Percentiles rank a stretch among this genome's conserved stretches.
Conservation (phyloP, 2,113 vertebrate genomes). For the Saguinus midas region DNA sequence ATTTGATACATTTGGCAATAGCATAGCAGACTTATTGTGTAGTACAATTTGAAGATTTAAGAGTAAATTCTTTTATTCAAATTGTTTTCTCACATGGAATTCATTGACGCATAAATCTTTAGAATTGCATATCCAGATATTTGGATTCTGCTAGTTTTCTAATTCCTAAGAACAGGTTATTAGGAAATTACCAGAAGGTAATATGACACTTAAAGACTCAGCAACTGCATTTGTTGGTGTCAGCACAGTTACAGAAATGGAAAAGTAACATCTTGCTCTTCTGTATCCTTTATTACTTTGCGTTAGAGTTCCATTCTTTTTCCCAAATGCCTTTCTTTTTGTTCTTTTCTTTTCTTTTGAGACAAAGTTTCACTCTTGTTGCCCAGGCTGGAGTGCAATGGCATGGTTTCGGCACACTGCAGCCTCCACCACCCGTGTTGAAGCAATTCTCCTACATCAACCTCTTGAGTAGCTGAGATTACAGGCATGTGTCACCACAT, state of each 20-base stretch:
- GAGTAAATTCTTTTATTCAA: background rate
- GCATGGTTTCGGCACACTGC: too few relatives aligned
- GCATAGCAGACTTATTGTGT: background rate
- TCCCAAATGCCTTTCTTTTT: background rate
- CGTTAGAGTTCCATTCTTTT: background rate
- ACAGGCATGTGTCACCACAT: too few relatives aligned
- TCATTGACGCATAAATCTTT: background rate
- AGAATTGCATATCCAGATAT: background rate
- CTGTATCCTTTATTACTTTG: background rate
- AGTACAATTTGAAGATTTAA: slow-evolving; percentile 16
- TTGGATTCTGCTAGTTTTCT: background rate
- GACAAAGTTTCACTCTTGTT: too few relatives aligned
- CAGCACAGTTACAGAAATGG: too few relatives aligned
- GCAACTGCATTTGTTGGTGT: accelerated
- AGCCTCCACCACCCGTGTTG: too few relatives aligned
- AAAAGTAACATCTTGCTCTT: background rate
- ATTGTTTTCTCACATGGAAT: background rate
- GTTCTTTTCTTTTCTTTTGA: too few relatives aligned
- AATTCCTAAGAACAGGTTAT: background rate
- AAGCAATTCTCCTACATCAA: too few relatives aligned
- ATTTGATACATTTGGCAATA: background rate
- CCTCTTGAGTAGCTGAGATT: too few relatives aligned
- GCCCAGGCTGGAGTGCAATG: too few relatives aligned
- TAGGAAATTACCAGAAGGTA: background rate
- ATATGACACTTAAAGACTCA: background rate